Conservation (phyloP, 2,888 invertebrate genomes). For the Lordiphosa fenestrarum region DNA sequence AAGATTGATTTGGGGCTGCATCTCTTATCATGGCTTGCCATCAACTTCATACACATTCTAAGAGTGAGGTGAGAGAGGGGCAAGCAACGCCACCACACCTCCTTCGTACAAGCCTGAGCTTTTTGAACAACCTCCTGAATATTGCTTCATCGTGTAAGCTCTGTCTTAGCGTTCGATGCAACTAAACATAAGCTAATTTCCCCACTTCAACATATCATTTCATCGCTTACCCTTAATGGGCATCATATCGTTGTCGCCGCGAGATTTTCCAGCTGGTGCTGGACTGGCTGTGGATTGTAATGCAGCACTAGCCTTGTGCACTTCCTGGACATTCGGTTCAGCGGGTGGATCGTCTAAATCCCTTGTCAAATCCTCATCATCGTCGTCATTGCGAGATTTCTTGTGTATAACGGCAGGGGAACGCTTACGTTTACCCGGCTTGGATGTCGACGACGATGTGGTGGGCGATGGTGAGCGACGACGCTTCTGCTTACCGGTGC, state of each 20-base stretch:
- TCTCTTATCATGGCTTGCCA: too few relatives aligned
- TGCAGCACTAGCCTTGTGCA: conserved; percentile 81
- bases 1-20: too few relatives aligned
- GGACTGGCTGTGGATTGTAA: conserved; percentile 82
- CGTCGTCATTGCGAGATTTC: conserved; percentile 86
- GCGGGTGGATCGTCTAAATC: conserved; percentile 95
- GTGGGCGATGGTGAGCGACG: conserved; percentile 91
- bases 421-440: conserved; percentile 89
- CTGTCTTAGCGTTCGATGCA: too few relatives aligned
- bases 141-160: too few relatives aligned
- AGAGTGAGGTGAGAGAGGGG: too few relatives aligned
- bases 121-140: too few relatives aligned
- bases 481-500: conserved; percentile 86
- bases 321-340: conserved; percentile 91
- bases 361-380: conserved; percentile 92
- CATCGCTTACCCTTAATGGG: conserved; percentile 85
- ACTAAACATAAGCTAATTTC: too few relatives aligned
- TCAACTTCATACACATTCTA: too few relatives aligned
- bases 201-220: not conserved
- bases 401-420: conserved; percentile 85
- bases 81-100: too few relatives aligned
- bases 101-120: too few relatives aligned
- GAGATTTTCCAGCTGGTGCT: conserved; percentile 82
- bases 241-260: conserved; percentile 87
- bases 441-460: conserved; percentile 86